Base-by-base conservation (phyloP, 2,113 vertebrate genomes). In the Sander vitreus region DNA sequence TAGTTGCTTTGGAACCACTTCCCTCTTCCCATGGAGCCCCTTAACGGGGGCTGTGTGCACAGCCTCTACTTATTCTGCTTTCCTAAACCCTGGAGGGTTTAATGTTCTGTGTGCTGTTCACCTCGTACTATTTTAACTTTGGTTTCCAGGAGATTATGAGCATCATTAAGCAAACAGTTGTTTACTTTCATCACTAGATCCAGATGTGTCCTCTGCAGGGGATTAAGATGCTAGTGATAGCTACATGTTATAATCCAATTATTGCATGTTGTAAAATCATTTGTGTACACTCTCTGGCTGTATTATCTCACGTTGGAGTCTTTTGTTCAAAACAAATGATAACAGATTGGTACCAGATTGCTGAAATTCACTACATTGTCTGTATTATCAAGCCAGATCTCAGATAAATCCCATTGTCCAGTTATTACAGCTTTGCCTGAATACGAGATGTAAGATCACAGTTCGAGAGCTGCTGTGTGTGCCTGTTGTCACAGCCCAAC, bases 1-100 rank as follows among this genome's bases (percentile, higher is more conserved):
- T 71, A 83, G 87, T 91, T 93, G 88, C 92, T 88, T 88, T 88
- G 90, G 87, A 94, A 91, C 90, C 76, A 66, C 66, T 89, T 88
- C 48, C 70, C 50, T 64, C 78, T 81, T 76, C 33, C 81, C 51
- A 48, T 79, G 68, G 43, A 73, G 79, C 64, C 69, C 47, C 70
- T 83, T 81, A 18, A 12, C 45, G 10, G 33, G 18, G 39, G 77
- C 27, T 80, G 45, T 72, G 48, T 78, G 66, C 66, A 71, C 76
- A 60, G 25, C 70, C 15, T 21, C 77, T 69, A 62, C 79, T 90
- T 86, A 85, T 88, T 83, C 72, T 72, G 30, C 76, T 76, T 74
- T 76, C 54, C 11, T 12, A 43, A 74, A 85, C 71, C 58, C 83
- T 65, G 55, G 30, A 83, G 78, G 73, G 60, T 87, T 86, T 79